phyloP scores from a whole-genome alignment of 2,888 invertebrate genomes.

The Hydrotaea diabolus region DNA sequence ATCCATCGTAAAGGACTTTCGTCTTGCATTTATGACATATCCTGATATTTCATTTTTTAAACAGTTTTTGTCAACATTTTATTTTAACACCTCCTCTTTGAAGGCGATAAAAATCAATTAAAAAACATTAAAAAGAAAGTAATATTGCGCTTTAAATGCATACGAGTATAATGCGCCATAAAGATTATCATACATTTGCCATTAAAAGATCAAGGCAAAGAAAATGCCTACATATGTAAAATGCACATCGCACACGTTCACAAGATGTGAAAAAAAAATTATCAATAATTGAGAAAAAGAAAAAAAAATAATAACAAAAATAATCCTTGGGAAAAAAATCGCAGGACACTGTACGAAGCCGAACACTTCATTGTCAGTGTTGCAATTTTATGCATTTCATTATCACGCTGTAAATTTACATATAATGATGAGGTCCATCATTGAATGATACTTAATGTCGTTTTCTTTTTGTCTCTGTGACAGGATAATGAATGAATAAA shows the following conservation, averaged over 20 bases:
- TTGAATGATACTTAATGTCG: not conserved
- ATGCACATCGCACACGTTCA: not conserved
- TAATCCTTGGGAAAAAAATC: not conserved
- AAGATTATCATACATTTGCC: not conserved
- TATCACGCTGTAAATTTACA: no score
- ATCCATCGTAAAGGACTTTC: no score
- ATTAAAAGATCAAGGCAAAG: not conserved
- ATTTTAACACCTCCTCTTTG: not conserved
- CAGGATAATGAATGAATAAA: not conserved
- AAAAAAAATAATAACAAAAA: not conserved
- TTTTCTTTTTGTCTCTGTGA: not conserved
- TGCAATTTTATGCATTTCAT: not conserved
- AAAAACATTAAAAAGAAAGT: not conserved
- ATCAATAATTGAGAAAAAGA: not conserved
- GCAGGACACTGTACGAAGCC: not conserved
- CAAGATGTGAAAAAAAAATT: not conserved
- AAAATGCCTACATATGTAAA: not conserved
- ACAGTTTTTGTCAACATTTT: not conserved
- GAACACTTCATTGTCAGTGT: not conserved
- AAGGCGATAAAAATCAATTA: conserved; percentile 24
- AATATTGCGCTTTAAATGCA: no score
- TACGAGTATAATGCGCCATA: not conserved
- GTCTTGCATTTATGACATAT: no score
- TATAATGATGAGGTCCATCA: not conserved
- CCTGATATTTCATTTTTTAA: not conserved